Percentiles rank a stretch among this genome's conserved stretches.
Conservation (phyloP, 2,888 invertebrate species). For the Pediacus dermestoides region DNA sequence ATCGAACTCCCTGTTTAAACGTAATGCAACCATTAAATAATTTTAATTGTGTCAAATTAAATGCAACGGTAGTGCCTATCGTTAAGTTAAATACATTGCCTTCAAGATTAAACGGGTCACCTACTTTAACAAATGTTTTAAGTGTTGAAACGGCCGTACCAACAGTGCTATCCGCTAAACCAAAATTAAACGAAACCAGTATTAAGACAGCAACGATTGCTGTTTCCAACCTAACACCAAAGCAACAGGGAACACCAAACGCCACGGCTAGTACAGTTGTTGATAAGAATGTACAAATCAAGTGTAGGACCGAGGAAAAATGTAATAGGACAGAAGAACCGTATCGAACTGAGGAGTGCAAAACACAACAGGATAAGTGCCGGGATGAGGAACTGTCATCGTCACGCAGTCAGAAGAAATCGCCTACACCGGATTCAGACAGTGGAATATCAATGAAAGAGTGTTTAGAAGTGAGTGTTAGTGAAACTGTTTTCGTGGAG, state of each 20-base stretch:
- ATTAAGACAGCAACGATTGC: constrained; percentile 13
- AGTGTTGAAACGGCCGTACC: constrained; percentile 47
- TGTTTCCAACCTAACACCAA: constrained; percentile 15
- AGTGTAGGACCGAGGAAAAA: constrained; percentile 23
- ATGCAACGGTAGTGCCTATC: constrained; percentile 51
- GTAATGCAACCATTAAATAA: constrained; percentile 46
- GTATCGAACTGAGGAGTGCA: constrained; percentile 26
- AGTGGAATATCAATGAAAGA: constrained; percentile 43
- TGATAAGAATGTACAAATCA: constrained; percentile 26
- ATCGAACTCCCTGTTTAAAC: constrained; percentile 44
- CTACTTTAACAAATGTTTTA: constrained; percentile 30
- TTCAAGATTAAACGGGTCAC: constrained; percentile 37
- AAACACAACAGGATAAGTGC: constrained; percentile 19
- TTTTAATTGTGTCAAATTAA: constrained; percentile 48
- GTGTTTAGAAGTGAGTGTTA: constrained; percentile 40
- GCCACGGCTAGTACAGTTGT: constrained; percentile 24
- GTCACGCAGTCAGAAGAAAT: constrained; percentile 24
- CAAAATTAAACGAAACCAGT: constrained; percentile 31
- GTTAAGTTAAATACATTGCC: constrained; percentile 48
- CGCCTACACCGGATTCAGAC: constrained; percentile 41
- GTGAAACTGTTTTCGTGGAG: constrained; percentile 33
- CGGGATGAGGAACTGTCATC: constrained; percentile 15
- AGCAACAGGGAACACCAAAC: constrained; percentile 20
- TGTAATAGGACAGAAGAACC: constrained; percentile 26
- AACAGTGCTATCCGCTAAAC: constrained; percentile 44